phyloP scores from a whole-genome alignment of 2,888 invertebrate genomes.

The Parapristionchus giblindavisi region DNA sequence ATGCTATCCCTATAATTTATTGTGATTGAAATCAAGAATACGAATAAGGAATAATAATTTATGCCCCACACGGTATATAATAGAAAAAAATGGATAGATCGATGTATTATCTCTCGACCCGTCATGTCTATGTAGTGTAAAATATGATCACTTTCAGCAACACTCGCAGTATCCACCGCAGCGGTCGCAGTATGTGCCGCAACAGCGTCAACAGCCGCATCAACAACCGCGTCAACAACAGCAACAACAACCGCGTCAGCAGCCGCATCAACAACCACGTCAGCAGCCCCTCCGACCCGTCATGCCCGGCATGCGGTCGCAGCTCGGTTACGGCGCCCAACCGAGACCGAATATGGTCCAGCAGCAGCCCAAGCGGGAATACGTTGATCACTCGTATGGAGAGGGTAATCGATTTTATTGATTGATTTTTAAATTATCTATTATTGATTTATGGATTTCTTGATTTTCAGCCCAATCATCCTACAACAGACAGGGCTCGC shows the following conservation, averaged over 20 bases:
- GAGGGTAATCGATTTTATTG: background rate
- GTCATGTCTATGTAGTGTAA: too few relatives aligned
- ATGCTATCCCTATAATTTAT: too few relatives aligned
- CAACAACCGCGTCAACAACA: constrained; percentile 33
- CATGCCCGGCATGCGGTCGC: background rate
- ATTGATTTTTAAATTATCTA: background rate
- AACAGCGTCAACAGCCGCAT: constrained; percentile 34
- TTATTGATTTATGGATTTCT: background rate
- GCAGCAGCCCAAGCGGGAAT: too few relatives aligned
- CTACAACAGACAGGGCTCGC: too few relatives aligned
- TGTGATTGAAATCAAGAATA: too few relatives aligned
- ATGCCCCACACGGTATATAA: too few relatives aligned
- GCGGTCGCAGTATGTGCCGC: constrained; percentile 34
- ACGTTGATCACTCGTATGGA: too few relatives aligned
- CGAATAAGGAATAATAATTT: too few relatives aligned
- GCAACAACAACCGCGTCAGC: constrained; percentile 17
- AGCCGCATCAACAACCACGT: constrained; percentile 4
- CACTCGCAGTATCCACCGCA: constrained; percentile 24
- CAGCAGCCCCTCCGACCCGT: constrained; percentile 7
- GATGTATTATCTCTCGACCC: too few relatives aligned
- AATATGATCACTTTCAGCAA: too few relatives aligned
- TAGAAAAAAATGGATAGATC: too few relatives aligned
- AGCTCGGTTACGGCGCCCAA: constrained; percentile 16
- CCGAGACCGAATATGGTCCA: constrained; percentile 1
- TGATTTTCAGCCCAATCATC: too few relatives aligned